Evolutionary conservation across 2,113 vertebrate species (phyloP), one percentile per base, ranked within the genome.

Genomic region (Brachypteracias leptosomus): DNA sequence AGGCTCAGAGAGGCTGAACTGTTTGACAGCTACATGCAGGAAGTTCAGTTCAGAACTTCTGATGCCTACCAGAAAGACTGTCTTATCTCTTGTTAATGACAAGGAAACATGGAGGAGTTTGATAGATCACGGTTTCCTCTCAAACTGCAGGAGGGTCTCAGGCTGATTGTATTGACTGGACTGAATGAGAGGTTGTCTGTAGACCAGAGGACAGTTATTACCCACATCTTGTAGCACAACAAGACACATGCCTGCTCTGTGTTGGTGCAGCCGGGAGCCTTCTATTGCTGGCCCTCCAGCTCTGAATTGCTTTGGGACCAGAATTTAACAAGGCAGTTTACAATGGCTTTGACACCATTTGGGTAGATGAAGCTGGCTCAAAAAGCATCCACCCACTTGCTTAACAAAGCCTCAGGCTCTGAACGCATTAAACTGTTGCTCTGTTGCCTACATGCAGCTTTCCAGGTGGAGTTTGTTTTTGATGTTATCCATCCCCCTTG

Each of bases 271-370:
- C 66, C 66, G 44, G 55, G 73, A 77, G 67, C 44, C 51, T 80
- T 85, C 78, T 83, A 40, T 61, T 59, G 65, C 86, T 1, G 20
- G 73, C 65, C 61, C 58, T 83, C 49, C 55, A 11, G 61, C 81
- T 87, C 65, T 14, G 77, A n/a, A 16, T 65, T 73, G 62, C 54
- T 79, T 87, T 94, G 91, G 87, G 94, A 88, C 93, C 91, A 79
- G 89, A 61, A 89, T 95, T 95, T 92, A 94, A 88, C 89, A 40
- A 86, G 85, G 94, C 84, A 67, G 38, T 92, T 97, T 95, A 89
- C 95, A 92, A 90, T 96, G 80, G 89, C 86, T 96, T 85, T 96
- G 86, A 95, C 95, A 95, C 95, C 93, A 78, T 94, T 96, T 77
- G 80, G 78, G 82, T 74, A 89, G 93, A 93, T 89, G 94, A 84